Base-by-base conservation (phyloP, 2,797 vertebrate species). In the Harpagifer antarcticus region DNA sequence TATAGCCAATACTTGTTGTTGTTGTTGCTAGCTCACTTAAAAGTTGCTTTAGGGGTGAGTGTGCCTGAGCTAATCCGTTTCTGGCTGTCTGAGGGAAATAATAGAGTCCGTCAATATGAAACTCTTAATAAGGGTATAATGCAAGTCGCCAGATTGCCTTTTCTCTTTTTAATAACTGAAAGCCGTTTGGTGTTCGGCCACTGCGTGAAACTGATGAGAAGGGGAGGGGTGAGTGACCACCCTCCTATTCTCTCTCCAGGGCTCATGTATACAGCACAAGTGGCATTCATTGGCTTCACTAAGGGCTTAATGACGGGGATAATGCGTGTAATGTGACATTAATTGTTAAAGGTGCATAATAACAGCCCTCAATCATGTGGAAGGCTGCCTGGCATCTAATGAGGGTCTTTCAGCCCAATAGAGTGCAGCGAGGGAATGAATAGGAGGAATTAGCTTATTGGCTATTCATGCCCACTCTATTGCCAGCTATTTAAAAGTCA, bases 261-360 rank as follows among this genome's bases (percentile, higher is more conserved):
- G 69, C 89, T 91, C 92, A 93, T 94, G 92, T 93, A 94, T 94
- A 93, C 85, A 94, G 91, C 92, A 92, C 93, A 93, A 95, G 94
- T 93, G 91, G 91, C 92, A 93, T 94, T 94, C 91, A 93, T 91
- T 91, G 91, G 88, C 80, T 90, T 90, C 92, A 91, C 91, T 93
- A 93, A 94, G 88, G 93, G 93, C 93, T 94, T 94, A 93, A 94
- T 93, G 94, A 93, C 50, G 92, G 92, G 92, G 92, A 93, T 93
- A 94, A 94, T 95, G 92, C 88, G 91, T 94, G 94, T 94, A 95
- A 94, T 94, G 94, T 94, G 94, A 95, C 94, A 94, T 95, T 95
- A 94, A 95, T 95, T 94, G 94, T 95, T 94, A 89, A 93, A 93
- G 94, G 93, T 93, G 93, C 92, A 94, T 93, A 95, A 94, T 94